Evolutionary conservation across 2,113 vertebrate species (phyloP).

Genomic region (Rissa tridactyla): DNA sequence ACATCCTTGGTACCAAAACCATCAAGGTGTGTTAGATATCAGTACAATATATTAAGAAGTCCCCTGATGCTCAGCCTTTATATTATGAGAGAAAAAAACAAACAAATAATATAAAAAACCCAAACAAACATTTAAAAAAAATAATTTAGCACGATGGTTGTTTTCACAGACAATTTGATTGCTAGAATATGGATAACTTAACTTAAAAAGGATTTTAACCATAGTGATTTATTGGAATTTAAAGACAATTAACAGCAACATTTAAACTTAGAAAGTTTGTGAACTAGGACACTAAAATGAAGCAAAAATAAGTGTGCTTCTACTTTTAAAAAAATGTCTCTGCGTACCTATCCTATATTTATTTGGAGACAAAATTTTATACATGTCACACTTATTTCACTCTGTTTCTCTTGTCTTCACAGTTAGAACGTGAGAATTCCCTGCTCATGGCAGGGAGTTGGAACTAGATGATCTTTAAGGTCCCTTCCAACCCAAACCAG

Average conservation of each 20-base stretch:
- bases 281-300: neutral
- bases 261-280: neutral
- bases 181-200: neutral
- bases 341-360: neutral
- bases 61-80: neutral
- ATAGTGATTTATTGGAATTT: neutral
- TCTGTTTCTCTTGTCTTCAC: neutral
- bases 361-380: neutral
- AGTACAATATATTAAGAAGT: neutral
- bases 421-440: neutral
- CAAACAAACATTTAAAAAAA: neutral
- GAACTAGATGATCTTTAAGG: too few relatives aligned
- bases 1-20: neutral
- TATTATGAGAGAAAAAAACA: neutral
- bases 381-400: neutral
- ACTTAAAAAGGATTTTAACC: neutral
- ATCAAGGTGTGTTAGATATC: neutral
- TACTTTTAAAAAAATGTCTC: neutral
- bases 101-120: neutral
- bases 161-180: neutral
- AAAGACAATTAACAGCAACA: neutral
- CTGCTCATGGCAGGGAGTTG: too few relatives aligned
- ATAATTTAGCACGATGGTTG: neutral
- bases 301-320: neutral
- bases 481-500: too few relatives aligned